These are phyloP conservation scores for Rhogogaster chlorosoma DNA, from an alignment of 2,888 invertebrate genomes.

Conservation along the genomic window DNA sequence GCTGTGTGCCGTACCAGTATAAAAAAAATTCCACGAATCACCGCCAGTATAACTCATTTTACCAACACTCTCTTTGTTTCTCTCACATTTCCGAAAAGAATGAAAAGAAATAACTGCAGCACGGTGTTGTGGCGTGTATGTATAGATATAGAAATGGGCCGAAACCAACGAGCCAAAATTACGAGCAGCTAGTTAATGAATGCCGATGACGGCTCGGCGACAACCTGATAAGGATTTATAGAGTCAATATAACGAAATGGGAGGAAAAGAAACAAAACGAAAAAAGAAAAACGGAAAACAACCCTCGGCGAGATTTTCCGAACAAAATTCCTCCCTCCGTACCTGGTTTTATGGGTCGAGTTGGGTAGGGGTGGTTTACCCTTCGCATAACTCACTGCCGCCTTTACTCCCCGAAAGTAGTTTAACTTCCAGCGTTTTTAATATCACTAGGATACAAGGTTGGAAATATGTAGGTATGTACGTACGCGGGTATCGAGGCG, in stretches of 20 bases:
- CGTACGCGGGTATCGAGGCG: neutral
- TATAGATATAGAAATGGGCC: too few species aligned
- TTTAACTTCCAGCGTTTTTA: slow-evolving; percentile 6
- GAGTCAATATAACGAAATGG: slow-evolving; percentile 49
- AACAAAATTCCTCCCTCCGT: neutral
- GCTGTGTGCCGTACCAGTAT: neutral
- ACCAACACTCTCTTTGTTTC: neutral
- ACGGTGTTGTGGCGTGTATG: too few species aligned
- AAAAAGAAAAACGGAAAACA: neutral
- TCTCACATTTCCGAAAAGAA: neutral
- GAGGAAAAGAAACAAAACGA: neutral
- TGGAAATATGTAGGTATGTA: neutral
- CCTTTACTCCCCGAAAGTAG: neutral
- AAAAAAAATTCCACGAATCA: neutral
- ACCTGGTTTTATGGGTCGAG: neutral
- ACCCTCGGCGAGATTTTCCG: neutral
- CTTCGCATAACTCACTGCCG: slow-evolving; percentile 23
- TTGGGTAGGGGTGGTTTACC: neutral
- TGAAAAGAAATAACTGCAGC: neutral
- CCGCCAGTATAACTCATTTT: slow-evolving; percentile 4
- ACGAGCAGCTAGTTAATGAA: slow-evolving; percentile 40
- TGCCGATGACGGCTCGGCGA: slow-evolving; percentile 46
- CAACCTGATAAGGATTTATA: slow-evolving; percentile 48
- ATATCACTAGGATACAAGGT: neutral
- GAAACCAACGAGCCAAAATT: slow-evolving; percentile 9